A percentile compares a stretch with the other conserved stretches of the same genome.
These are phyloP conservation scores for Planiliza haematocheilus DNA, from an alignment of 2,113 vertebrate species.

Conservation along the genomic window DNA sequence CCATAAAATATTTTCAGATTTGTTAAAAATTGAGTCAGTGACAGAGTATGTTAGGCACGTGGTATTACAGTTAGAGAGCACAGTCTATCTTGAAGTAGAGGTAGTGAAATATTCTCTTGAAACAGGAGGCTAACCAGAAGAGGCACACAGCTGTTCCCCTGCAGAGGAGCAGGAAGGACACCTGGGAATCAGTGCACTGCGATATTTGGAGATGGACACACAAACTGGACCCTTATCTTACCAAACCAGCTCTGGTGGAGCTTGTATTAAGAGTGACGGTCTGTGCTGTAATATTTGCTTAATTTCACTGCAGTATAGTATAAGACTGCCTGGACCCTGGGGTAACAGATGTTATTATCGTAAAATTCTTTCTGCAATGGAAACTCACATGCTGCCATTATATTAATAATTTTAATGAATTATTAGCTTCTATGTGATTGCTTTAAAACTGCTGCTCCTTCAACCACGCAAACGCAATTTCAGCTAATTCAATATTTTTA, in stretches of 20 bases:
- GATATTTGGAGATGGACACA: slow-evolving; percentile 10
- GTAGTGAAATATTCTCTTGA: too few species aligned
- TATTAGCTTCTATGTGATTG: background rate
- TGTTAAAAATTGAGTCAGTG: too few species aligned
- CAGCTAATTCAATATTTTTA: background rate
- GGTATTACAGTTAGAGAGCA: too few species aligned
- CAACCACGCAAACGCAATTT: background rate
- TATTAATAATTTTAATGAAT: too few species aligned
- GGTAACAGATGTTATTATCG: background rate
- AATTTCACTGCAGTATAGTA: slow-evolving; percentile 8
- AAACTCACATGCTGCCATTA: background rate
- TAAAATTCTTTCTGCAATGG: background rate
- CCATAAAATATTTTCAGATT: too few species aligned
- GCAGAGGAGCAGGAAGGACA: background rate
- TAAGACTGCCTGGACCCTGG: background rate
- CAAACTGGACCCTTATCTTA: slow-evolving; percentile 7
- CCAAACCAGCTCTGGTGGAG: slow-evolving; percentile 1
- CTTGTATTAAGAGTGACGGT: background rate
- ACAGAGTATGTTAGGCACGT: too few species aligned
- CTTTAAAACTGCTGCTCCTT: background rate
- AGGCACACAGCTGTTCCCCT: too few species aligned
- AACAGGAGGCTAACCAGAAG: too few species aligned
- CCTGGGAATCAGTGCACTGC: slow-evolving; percentile 1
- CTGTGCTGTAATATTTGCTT: slow-evolving; percentile 1
- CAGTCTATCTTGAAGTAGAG: too few species aligned